phyloP scores from a whole-genome alignment of 2,113 vertebrate genomes.

The cattle (Bos taurus) region DNA sequence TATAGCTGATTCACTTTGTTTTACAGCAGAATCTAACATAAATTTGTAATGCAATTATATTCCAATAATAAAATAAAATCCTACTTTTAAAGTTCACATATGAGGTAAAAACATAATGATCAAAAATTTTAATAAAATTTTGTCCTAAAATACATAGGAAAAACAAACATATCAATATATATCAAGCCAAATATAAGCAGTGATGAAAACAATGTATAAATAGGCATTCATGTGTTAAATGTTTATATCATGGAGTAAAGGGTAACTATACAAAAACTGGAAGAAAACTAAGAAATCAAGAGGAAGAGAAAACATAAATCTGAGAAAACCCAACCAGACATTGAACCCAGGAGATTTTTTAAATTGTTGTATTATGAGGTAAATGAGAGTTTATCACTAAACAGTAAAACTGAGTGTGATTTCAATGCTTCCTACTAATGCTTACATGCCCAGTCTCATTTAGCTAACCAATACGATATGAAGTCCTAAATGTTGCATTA shows the following conservation, averaged over 20 bases:
- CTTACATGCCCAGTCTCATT: neutral
- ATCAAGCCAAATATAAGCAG: neutral
- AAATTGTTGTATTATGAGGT: neutral
- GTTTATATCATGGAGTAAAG: neutral
- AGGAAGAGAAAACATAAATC: neutral
- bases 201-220: neutral
- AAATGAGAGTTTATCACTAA: neutral
- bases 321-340: neutral
- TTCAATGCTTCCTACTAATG: neutral
- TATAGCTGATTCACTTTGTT: neutral
- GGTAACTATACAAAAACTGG: neutral
- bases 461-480: neutral
- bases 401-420: neutral
- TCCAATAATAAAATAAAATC: neutral
- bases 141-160: neutral
- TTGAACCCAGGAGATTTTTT: neutral
- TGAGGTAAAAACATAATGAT: neutral
- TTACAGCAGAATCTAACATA: neutral
- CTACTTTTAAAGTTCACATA: neutral
- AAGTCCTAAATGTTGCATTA: neutral
- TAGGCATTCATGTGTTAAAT: neutral
- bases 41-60: neutral
- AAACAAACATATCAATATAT: neutral
- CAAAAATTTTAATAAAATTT: neutral
- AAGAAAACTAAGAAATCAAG: neutral